Evolutionary conservation across 2,888 invertebrate species (phyloP).

Genomic region (Cyaniris semiargus): DNA sequence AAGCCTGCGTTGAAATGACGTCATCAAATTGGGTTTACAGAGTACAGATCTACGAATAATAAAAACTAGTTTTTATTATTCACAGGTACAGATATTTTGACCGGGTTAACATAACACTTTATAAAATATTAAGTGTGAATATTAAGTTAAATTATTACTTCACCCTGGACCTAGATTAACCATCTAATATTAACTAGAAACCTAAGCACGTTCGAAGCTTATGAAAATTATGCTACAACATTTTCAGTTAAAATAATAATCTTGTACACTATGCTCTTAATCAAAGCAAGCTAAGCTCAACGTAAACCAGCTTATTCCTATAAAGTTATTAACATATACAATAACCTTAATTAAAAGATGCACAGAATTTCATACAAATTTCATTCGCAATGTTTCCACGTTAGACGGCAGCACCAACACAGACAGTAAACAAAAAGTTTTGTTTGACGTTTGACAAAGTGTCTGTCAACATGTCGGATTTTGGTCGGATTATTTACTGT

Average conservation of each 20-base stretch:
- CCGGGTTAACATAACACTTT: no score
- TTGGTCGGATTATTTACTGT: no score
- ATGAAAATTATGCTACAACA: not conserved
- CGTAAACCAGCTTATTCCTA: not conserved
- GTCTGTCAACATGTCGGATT: no score
- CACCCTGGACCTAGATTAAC: not conserved
- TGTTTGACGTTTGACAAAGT: no score
- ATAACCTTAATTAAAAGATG: not conserved
- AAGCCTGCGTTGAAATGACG: not conserved
- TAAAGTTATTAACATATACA: not conserved
- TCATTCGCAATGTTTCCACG: no score
- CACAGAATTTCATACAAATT: not conserved
- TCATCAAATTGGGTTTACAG: no score
- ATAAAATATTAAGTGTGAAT: not conserved
- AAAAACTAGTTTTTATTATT: no score
- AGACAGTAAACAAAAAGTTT: no score
- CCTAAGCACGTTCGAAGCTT: constrained; percentile 1
- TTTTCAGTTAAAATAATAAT: constrained; percentile 1
- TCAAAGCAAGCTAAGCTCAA: not conserved
- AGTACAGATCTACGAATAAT: no score
- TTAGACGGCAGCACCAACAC: no score
- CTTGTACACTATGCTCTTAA: not conserved
- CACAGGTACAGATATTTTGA: no score
- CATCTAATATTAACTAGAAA: not conserved
- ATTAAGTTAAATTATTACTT: not conserved